These are phyloP conservation scores for Myotis daubentonii DNA, from an alignment of 2,797 vertebrate species.

Conservation along the genomic window DNA sequence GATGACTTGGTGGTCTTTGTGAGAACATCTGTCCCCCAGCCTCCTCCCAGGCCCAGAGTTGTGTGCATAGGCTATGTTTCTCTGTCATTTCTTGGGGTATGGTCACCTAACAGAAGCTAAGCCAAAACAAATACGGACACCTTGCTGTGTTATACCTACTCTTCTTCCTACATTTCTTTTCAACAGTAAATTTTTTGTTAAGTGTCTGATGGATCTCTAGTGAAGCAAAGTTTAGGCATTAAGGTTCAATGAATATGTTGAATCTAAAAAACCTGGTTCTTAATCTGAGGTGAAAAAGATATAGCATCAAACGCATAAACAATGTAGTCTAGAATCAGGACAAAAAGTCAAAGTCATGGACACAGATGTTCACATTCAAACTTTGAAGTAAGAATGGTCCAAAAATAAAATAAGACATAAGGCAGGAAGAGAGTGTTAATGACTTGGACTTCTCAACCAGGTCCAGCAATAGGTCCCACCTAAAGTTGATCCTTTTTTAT, in stretches of 20 bases:
- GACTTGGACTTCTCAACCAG: neutral
- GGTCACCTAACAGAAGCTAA: neutral
- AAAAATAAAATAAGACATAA: conserved; percentile 20
- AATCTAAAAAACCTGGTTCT: conserved; percentile 26
- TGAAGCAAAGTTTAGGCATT: neutral
- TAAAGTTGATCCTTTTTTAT: neutral
- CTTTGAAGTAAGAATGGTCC: neutral
- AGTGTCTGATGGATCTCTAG: neutral
- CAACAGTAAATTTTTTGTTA: neutral
- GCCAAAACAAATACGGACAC: neutral
- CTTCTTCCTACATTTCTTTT: neutral
- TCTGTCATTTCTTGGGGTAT: neutral
- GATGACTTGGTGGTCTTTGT: neutral
- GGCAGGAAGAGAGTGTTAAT: neutral
- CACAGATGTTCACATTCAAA: neutral
- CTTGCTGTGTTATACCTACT: neutral
- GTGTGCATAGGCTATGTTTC: neutral
- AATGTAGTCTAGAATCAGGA: neutral
- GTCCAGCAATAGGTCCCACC: neutral
- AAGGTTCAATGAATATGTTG: neutral
- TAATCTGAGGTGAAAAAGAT: neutral
- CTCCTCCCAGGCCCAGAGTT: neutral
- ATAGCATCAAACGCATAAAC: neutral
- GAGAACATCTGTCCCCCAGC: neutral
- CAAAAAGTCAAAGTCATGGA: neutral